Evolutionary conservation across 1,140 invertebrate species (phyloP).

Genomic region (Brachionus paranguensis): DNA sequence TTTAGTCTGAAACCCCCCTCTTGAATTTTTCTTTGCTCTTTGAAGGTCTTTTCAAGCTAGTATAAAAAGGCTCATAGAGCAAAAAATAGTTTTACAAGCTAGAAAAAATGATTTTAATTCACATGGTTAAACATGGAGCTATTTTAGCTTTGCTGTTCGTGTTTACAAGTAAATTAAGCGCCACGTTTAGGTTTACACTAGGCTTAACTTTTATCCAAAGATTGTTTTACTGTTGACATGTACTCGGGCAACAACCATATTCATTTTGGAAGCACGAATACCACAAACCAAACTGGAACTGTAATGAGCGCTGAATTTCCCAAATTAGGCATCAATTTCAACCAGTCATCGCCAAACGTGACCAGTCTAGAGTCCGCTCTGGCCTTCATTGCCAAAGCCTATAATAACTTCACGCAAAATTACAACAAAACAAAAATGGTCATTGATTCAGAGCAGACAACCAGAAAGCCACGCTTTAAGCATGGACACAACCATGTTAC

Average conservation of each 20-base stretch:
- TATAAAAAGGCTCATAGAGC: not conserved
- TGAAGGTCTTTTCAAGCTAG: not conserved
- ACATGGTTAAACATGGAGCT: not conserved
- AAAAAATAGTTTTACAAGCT: not conserved
- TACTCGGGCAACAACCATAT: not conserved
- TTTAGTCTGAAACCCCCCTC: not conserved
- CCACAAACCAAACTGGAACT: not conserved
- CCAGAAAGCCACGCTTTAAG: not conserved
- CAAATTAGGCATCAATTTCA: not conserved
- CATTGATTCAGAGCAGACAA: not conserved
- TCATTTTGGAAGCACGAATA: not conserved
- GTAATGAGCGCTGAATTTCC: too few species aligned
- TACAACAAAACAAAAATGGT: not conserved
- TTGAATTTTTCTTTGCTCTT: not conserved
- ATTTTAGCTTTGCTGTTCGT: not conserved
- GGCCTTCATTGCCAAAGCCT: not conserved
- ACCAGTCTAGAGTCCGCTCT: not conserved
- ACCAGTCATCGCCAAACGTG: not conserved
- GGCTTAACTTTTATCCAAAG: not conserved
- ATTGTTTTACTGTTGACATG: slow-evolving; percentile 20
- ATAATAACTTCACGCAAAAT: not conserved
- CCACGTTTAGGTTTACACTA: not conserved
- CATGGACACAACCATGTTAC: not conserved
- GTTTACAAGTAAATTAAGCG: not conserved
- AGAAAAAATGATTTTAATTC: not conserved